Conservation (phyloP, 1,140 invertebrate genomes). For the Bactericera cockerelli region DNA sequence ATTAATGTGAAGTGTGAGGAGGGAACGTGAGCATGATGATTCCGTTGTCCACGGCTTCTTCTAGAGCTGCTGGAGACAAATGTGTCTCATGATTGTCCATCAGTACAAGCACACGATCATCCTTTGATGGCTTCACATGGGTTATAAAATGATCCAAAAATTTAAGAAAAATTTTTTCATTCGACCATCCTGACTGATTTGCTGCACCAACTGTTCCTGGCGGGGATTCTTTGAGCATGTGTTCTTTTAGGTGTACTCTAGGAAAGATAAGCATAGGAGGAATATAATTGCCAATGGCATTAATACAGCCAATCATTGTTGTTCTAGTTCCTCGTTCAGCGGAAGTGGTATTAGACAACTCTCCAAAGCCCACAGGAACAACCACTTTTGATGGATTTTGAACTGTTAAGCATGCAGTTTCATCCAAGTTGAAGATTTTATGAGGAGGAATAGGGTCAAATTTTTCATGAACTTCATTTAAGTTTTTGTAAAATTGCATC, state of each 20-base stretch:
- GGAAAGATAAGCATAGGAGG: too few species aligned
- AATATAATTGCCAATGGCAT: slow-evolving; percentile 28
- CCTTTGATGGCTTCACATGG: slow-evolving; percentile 3
- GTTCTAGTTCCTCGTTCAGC: slow-evolving; percentile 30
- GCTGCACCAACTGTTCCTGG: too few species aligned
- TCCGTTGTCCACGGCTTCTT: not conserved
- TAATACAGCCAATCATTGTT: slow-evolving; percentile 27
- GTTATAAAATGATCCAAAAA: slow-evolving; percentile 14
- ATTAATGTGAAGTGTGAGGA: slow-evolving; percentile 1
- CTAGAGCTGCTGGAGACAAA: not conserved
- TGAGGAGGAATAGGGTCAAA: slow-evolving; percentile 10
- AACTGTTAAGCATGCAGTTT: slow-evolving; percentile 28
- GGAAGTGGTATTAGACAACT: slow-evolving; percentile 17
- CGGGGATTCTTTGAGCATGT: too few species aligned
- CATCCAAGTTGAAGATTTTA: slow-evolving; percentile 28
- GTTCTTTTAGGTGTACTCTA: too few species aligned
- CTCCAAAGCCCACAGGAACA: not conserved
- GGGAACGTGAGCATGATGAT: slow-evolving; percentile 9
- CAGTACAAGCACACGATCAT: slow-evolving; percentile 6
- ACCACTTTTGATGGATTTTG: too few species aligned
- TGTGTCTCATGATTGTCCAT: slow-evolving; percentile 13
- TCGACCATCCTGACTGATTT: slow-evolving; percentile 25
- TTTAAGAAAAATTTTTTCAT: not conserved
- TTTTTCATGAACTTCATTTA: slow-evolving; percentile 12
- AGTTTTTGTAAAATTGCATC: slow-evolving; percentile 27